Conservation (phyloP, 2,797 vertebrate genomes). For the Scolopax rusticola region DNA sequence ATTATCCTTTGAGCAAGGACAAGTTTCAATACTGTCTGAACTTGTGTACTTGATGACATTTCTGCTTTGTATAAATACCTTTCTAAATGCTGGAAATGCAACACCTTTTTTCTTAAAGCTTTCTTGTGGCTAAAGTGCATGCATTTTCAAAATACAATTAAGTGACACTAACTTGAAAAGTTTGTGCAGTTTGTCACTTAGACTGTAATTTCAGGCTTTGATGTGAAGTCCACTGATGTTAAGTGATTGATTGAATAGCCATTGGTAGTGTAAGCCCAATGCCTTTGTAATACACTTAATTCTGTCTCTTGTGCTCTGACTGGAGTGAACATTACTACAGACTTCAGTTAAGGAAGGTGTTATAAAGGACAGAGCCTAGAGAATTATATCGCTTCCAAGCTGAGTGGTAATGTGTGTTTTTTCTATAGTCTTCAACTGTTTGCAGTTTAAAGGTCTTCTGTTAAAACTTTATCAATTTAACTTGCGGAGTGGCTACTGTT, state of each 20-base stretch:
- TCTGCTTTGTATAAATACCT: constrained; percentile 4
- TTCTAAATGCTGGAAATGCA: not conserved
- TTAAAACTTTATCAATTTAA: not conserved
- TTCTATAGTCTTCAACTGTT: not conserved
- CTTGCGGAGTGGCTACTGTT: not conserved
- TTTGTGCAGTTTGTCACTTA: not conserved
- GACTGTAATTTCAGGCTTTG: not conserved
- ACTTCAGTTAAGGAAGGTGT: not conserved
- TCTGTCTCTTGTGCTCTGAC: not conserved
- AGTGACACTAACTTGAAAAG: not conserved
- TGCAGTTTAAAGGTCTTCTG: not conserved
- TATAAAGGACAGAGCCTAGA: not conserved
- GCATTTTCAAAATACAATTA: not conserved
- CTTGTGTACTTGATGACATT: constrained; percentile 1
- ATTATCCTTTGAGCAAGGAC: not conserved
- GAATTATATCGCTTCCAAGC: not conserved
- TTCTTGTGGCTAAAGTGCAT: not conserved
- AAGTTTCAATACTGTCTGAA: not conserved
- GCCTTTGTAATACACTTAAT: not conserved
- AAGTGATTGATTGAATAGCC: not conserved
- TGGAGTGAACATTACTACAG: not conserved
- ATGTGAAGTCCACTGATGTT: not conserved
- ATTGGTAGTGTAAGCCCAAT: not conserved
- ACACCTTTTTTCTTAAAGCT: not conserved
- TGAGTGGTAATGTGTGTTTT: not conserved